Percentiles rank a stretch among this genome's conserved stretches.
Conservation (phyloP, 2,888 invertebrate species). For the Eustalomyia histrio region DNA sequence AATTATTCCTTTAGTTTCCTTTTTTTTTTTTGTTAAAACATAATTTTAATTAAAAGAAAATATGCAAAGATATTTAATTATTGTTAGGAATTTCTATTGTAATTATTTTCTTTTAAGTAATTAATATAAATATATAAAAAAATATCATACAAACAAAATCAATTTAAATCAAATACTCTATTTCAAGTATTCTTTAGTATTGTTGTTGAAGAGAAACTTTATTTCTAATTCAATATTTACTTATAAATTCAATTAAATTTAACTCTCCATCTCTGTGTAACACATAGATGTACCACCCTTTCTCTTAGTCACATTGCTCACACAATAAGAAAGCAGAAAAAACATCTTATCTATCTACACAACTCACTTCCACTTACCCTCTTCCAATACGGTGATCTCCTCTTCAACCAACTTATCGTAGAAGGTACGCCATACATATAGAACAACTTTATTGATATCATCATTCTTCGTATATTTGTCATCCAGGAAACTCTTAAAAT, state of each 20-base stretch:
- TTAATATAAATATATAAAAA: background rate
- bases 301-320: background rate
- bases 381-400: slow-evolving; percentile 86
- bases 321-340: slow-evolving; percentile 39
- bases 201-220: slow-evolving; percentile 36
- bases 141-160: slow-evolving; percentile 12
- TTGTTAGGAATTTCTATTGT: background rate
- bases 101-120: background rate
- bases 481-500: slow-evolving; percentile 81
- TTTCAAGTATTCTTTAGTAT: slow-evolving; percentile 39
- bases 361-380: slow-evolving; percentile 82
- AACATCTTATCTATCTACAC: slow-evolving; percentile 49
- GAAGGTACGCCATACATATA: slow-evolving; percentile 86
- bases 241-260: slow-evolving; percentile 64
- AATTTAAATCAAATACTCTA: slow-evolving; percentile 48
- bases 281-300: background rate
- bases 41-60: too few species aligned
- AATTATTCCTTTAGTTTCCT: too few species aligned
- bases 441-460: slow-evolving; percentile 82
- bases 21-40: too few species aligned
- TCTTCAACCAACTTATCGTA: slow-evolving; percentile 87
- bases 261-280: background rate
- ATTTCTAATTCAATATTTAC: slow-evolving; percentile 61
- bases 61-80: background rate
- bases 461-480: slow-evolving; percentile 80